Base-by-base conservation (phyloP, 2,113 vertebrate species). In the Collichthys lucidus region DNA sequence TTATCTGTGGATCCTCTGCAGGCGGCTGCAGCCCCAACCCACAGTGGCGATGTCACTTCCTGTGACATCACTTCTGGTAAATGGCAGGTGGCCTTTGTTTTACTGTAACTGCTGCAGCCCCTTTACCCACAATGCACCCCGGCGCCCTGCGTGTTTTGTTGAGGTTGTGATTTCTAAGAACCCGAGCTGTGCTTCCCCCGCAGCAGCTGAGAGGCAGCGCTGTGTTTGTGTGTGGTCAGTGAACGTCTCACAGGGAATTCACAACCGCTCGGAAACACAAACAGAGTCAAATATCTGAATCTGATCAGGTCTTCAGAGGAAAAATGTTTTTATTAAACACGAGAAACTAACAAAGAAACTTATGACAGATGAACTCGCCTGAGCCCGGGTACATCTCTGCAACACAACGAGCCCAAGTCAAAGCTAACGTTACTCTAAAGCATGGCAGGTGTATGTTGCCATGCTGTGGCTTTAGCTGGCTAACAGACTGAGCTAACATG, bases 51-150 rank as follows among this genome's bases (percentile, higher is more conserved):
- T 35, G 50, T 88, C 86, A 87, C 82, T 85, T 87, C 84, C 87
- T 62, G 57, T n/a, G 71, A 91, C 77, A 42, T 88, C 90, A 80
- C 90, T 93, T 92, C 84, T 89, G 77, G 74, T 91, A 92, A 93
- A 75, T 1, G 4, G n/a, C 22, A 17, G n/a, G 35, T 71, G 31
- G 75, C 17, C n/a, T 6, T 40, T 59, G 26, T 79, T 16, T 93
- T 93, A 91, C 89, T 86, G 92, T 93, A 93, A 93, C 63, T 65
- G 59, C 61, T 62, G 59, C 61, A 57, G 65, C 56, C 57, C 55
- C 35, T 40, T 77, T 86, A 78, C 86, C 90, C 89, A 90, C 65
- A 88, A 65, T 86, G 85, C 91, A 91, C 46, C 19, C 5, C 7
- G 24, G 1, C n/a, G 49, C 50, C 60, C 4, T 24, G 60, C 56